Evolutionary conservation across 1,140 invertebrate genomes (phyloP), one percentile per base, ranked within the genome.

Genomic region (Uloborus diversus): DNA sequence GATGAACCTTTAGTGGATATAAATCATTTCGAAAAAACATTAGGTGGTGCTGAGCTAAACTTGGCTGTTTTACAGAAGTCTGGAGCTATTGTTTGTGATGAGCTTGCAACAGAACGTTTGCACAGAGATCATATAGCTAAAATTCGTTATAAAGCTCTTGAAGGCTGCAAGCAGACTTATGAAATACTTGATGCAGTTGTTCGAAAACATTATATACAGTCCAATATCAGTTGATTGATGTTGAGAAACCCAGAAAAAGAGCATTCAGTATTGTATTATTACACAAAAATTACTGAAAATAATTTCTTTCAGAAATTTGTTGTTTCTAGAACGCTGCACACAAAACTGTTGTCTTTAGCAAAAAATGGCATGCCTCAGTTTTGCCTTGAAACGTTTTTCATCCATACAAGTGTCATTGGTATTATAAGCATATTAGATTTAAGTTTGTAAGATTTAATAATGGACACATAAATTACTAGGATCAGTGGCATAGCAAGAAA

Each of bases 131-230:
- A 97, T 85, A 89, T 98, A 42, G 90, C 92, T 30, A 90, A 92
- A 83, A 92, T 98, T 2, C 88, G 98, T 61, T 91, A 93, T 81
- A 90, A 92, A 75, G 96, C 96, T 0, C 90, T 96, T 83, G 89
- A 93, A 85, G 97, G 96, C 0, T 99, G 96, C 85, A 91, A 91
- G 81, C 93, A 96, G 85, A 94, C 98, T 64, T 93, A 94, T 88
- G n/a, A 13, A 5, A 92, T 96, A 70, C 86, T 98, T 61, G 93
- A 97, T 85, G 87, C 89, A 81, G 92, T 47, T 47, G 37, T 47
- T 9, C 17, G 37, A 9, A 47, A 47, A 47, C 9, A 47, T 17
- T 47, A 47, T 17, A 47, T 9, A 47, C 37, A 47, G n/a, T n/a
- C n/a, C n/a, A n/a, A n/a, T n/a, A n/a, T n/a, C n/a, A n/a, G n/a